These are phyloP conservation scores for Trachelus iudaicus DNA, from an alignment of 2,888 invertebrate genomes.

Conservation along the genomic window DNA sequence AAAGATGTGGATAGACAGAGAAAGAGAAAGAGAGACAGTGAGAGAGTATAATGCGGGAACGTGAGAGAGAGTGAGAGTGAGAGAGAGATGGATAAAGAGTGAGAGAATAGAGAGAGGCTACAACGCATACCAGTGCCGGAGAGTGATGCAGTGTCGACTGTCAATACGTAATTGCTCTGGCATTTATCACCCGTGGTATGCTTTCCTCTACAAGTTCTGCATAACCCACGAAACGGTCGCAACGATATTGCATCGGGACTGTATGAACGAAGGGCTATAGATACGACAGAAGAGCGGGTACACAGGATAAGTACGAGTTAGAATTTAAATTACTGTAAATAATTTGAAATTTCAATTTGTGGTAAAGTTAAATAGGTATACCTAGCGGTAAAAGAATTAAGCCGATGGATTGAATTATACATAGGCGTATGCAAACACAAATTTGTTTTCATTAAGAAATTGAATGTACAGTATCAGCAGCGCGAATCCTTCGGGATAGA, in stretches of 20 bases:
- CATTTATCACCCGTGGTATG: conserved; percentile 39
- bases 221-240: not conserved
- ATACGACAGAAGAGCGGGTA: not conserved
- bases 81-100: not conserved
- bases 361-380: not conserved
- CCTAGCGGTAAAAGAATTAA: not conserved
- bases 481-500: not conserved
- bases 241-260: not conserved
- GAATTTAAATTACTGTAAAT: not conserved
- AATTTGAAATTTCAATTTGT: not conserved
- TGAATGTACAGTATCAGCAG: not conserved
- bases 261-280: not conserved
- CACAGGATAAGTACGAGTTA: not conserved
- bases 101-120: not conserved
- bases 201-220: not conserved
- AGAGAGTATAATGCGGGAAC: not conserved
- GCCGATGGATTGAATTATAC: not conserved
- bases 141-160: conserved; percentile 33
- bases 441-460: not conserved
- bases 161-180: conserved; percentile 50
- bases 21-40: not conserved
- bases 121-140: not conserved
- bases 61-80: not conserved
- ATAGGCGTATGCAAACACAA: not conserved
- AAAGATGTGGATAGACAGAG: not conserved